These are phyloP conservation scores for Monoplex corrugatus DNA, from an alignment of 2,888 invertebrate species.

Conservation along the genomic window DNA sequence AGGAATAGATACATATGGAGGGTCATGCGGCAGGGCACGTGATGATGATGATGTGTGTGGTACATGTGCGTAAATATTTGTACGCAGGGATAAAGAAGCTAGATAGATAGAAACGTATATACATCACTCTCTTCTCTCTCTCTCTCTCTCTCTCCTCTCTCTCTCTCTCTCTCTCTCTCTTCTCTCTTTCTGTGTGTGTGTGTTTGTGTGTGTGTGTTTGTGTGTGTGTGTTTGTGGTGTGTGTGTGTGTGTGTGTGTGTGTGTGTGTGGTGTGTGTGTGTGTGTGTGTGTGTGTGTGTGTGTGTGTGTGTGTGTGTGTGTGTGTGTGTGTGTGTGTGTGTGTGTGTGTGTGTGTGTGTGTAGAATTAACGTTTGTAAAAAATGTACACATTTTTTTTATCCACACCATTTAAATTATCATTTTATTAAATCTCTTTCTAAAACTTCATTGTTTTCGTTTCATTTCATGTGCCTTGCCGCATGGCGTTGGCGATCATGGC, in stretches of 20 bases:
- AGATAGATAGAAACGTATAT: background rate
- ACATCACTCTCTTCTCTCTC: background rate
- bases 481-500: too few relatives aligned
- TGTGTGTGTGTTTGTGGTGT: background rate
- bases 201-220: background rate
- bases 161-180: background rate
- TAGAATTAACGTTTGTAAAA: background rate
- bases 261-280: too few relatives aligned
- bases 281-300: too few relatives aligned
- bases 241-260: too few relatives aligned
- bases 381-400: background rate
- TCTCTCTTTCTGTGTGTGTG: background rate
- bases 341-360: background rate
- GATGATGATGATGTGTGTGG: too few relatives aligned
- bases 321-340: background rate
- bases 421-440: background rate
- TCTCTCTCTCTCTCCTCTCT: background rate
- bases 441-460: background rate
- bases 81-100: background rate
- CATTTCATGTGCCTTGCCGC: too few relatives aligned
- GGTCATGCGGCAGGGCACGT: too few relatives aligned
- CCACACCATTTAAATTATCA: background rate
- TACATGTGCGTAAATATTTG: background rate
- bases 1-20: too few relatives aligned
- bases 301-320: background rate